Conservation (phyloP, 2,888 invertebrate species). For the Tachystola acroxantha region DNA sequence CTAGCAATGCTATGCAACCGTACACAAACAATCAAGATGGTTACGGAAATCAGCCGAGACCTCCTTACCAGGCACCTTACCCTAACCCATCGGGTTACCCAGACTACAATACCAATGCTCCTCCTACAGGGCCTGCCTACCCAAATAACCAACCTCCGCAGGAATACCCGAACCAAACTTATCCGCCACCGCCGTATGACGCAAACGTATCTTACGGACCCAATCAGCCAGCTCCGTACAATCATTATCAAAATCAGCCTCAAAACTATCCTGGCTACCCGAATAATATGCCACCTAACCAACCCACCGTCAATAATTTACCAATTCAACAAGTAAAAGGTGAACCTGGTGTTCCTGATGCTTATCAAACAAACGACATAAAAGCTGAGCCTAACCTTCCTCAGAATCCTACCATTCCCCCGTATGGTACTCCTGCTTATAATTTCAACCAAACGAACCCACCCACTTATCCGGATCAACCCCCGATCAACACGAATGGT, state of each 20-base stretch:
- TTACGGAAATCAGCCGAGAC: slow-evolving; percentile 47
- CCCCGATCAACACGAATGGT: slow-evolving; percentile 34
- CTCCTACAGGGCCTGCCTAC: slow-evolving; percentile 20
- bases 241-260: slow-evolving; percentile 49
- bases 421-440: slow-evolving; percentile 41
- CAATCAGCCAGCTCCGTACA: slow-evolving; percentile 33
- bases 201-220: slow-evolving; percentile 36
- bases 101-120: slow-evolving; percentile 45
- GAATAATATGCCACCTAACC: slow-evolving; percentile 41
- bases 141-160: slow-evolving; percentile 13
- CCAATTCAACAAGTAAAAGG: slow-evolving; percentile 31
- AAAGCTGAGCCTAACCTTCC: slow-evolving; percentile 39
- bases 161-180: slow-evolving; percentile 6
- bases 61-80: slow-evolving; percentile 38
- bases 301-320: slow-evolving; percentile 22
- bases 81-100: slow-evolving; percentile 44
- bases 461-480: slow-evolving; percentile 38
- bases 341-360: slow-evolving; percentile 28
- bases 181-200: slow-evolving; percentile 37
- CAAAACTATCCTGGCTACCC: slow-evolving; percentile 48
- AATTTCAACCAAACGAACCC: slow-evolving; percentile 44
- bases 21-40: slow-evolving; percentile 51
- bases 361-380: slow-evolving; percentile 33
- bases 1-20: slow-evolving; percentile 46
- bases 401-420: slow-evolving; percentile 28